Evolutionary conservation across 2,113 vertebrate species (phyloP).

Genomic region (Setophaga petechia): DNA sequence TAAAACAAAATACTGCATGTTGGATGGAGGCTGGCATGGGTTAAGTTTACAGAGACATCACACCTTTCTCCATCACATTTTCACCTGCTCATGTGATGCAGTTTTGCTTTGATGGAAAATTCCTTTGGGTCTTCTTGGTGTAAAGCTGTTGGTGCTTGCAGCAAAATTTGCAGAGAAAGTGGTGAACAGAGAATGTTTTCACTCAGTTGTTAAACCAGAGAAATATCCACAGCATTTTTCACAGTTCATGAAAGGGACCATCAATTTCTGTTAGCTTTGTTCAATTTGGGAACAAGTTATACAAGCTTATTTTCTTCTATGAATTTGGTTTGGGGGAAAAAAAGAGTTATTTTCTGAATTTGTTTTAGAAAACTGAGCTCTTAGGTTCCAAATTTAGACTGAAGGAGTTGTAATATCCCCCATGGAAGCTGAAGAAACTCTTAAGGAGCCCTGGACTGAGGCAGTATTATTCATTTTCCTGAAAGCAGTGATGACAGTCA

Average conservation of each 20-base stretch:
- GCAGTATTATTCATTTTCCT: slow-evolving; percentile 25
- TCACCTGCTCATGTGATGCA: slow-evolving; percentile 46
- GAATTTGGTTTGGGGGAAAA: neutral
- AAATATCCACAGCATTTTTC: slow-evolving; percentile 28
- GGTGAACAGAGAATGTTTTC: slow-evolving; percentile 26
- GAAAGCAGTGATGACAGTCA: neutral
- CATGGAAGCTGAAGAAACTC: neutral
- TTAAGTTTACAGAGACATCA: slow-evolving; percentile 45
- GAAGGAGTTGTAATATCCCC: neutral
- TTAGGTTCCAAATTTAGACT: neutral
- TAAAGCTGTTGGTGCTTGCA: slow-evolving; percentile 55
- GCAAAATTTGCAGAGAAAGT: slow-evolving; percentile 27
- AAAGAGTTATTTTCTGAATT: neutral
- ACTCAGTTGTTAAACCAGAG: slow-evolving; percentile 4
- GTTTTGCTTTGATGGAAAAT: slow-evolving; percentile 44
- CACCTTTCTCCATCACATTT: slow-evolving; percentile 59
- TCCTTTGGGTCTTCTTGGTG: slow-evolving; percentile 47
- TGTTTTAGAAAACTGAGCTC: neutral
- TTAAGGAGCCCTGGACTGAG: neutral
- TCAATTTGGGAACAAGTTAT: neutral
- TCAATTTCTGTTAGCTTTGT: slow-evolving; percentile 26
- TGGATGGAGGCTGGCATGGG: neutral
- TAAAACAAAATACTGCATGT: neutral
- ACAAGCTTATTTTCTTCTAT: neutral
- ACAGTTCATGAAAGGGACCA: slow-evolving; percentile 22